Evolutionary conservation across 2,888 invertebrate species (phyloP), one percentile per base, ranked within the genome.

Genomic region (Iselma pallidipennis): DNA sequence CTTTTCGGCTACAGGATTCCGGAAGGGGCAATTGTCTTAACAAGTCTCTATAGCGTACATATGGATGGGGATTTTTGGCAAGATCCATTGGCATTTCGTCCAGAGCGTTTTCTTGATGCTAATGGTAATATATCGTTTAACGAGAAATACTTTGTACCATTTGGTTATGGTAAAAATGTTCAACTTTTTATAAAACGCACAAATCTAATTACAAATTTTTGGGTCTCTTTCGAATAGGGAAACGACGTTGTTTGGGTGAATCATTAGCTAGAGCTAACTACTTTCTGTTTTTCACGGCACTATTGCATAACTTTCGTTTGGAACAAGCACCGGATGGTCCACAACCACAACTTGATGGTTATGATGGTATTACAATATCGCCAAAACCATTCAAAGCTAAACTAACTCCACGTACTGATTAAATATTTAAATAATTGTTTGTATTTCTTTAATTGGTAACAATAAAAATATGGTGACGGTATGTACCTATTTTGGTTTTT

Each of bases 201-300:
- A 48, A 48, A 14, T 48, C 48, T 16, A 10, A 25, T 45, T 26
- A 28, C 12, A 14, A n/a, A 10, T 37, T n/a, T 50, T 4, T 7
- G 1, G 19, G 12, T n/a, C 1, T 49, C 25, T 42, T 23, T 45
- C 4, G 2, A 16, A 26, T 80, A 88, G 88, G 88, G 61, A 85
- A 85, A 68, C 82, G 89, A 62, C 83, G 88, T 14, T 89, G 89
- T 71, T 82, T 88, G 1, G 89, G 89, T 0, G 89, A 89, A 76
- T 81, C 84, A 1, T 75, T 89, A 49, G 89, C 88, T 0, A 87
- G 85, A 71, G 84, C 87, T 0, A 87, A 85, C 68, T 80, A 87
- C 57, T 88, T 88, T 71, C 79, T 88, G 61, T 84, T 85, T 54
- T 85, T 87, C 61, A 84, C 86, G 0, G 83, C 86, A 1, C 78